These are phyloP conservation scores for Ferdinandea cuprea DNA, from an alignment of 2,888 invertebrate species.

Conservation along the genomic window DNA sequence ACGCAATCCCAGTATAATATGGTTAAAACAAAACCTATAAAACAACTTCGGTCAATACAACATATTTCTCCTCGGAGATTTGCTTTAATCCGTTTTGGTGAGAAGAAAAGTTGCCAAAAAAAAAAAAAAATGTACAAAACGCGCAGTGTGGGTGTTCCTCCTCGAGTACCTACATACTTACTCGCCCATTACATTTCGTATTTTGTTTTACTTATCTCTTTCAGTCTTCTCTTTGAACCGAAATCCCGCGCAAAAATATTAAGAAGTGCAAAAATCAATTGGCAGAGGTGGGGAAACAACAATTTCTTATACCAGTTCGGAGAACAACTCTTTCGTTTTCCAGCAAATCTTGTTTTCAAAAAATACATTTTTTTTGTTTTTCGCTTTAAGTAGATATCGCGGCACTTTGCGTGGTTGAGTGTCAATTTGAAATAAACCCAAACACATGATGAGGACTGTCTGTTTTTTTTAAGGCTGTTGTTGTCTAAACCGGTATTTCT, in stretches of 20 bases:
- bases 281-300: not conserved
- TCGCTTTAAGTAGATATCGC: slow-evolving; percentile 17
- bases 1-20: slow-evolving; percentile 54
- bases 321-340: slow-evolving; percentile 59
- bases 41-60: slow-evolving; percentile 60
- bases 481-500: slow-evolving; percentile 65
- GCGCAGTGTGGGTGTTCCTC: slow-evolving; percentile 50
- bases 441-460: slow-evolving; percentile 55
- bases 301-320: slow-evolving; percentile 44
- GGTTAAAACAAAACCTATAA: slow-evolving; percentile 20
- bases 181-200: slow-evolving; percentile 42
- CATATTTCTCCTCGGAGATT: slow-evolving; percentile 26
- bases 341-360: slow-evolving; percentile 38
- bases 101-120: slow-evolving; percentile 60
- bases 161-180: slow-evolving; percentile 33
- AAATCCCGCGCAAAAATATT: slow-evolving; percentile 55
- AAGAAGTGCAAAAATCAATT: slow-evolving; percentile 43
- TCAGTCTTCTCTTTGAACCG: slow-evolving; percentile 11
- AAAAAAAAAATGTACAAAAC: no score
- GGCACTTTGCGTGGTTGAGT: slow-evolving; percentile 32
- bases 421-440: slow-evolving; percentile 34
- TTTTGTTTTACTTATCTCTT: slow-evolving; percentile 47
- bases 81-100: slow-evolving; percentile 38
- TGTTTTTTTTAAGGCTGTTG: slow-evolving; percentile 24
- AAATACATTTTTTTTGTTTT: no score